A percentile compares a stretch with the other conserved stretches of the same genome.
Evolutionary conservation across 2,888 invertebrate genomes (phyloP).

Genomic region (Lasioglossum zephyrum): DNA sequence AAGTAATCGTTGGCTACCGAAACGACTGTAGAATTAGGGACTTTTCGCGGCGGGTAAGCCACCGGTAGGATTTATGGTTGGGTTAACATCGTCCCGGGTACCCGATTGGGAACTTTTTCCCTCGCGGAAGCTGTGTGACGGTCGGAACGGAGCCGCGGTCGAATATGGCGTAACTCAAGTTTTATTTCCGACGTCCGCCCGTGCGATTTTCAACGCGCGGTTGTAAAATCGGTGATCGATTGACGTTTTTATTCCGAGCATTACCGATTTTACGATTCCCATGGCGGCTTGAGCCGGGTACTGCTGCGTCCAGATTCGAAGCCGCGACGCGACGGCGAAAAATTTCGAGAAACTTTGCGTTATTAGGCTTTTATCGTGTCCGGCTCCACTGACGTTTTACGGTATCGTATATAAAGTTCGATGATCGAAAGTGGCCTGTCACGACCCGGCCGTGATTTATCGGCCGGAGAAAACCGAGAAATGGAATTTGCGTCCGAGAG

Average conservation of each 20-base stretch:
- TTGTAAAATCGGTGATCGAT: constrained; percentile 68
- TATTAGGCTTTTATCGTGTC: constrained; percentile 36
- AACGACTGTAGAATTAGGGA: constrained; percentile 62
- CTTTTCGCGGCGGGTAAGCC: constrained; percentile 44
- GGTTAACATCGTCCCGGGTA: constrained; percentile 36
- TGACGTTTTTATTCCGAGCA: constrained; percentile 65
- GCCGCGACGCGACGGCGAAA: constrained; percentile 13
- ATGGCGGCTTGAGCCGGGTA: background rate
- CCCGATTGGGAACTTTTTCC: constrained; percentile 16
- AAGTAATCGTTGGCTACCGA: constrained; percentile 65
- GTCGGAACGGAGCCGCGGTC: constrained; percentile 13
- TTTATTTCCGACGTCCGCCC: constrained; percentile 55
- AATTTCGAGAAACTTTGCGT: constrained; percentile 28
- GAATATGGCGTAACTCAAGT: constrained; percentile 55
- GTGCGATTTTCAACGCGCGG: constrained; percentile 42
- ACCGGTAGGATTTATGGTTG: constrained; percentile 54
- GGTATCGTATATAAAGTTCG: constrained; percentile 3
- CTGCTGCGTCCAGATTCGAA: background rate
- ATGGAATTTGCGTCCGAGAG: background rate
- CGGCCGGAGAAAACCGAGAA: background rate
- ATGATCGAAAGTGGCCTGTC: constrained; percentile 16
- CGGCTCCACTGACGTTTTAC: background rate
- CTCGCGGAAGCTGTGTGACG: background rate
- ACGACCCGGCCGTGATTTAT: background rate
- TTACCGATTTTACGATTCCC: constrained; percentile 59